Base-by-base conservation (phyloP, 2,888 invertebrate genomes). In the Parapristionchus giblindavisi region DNA sequence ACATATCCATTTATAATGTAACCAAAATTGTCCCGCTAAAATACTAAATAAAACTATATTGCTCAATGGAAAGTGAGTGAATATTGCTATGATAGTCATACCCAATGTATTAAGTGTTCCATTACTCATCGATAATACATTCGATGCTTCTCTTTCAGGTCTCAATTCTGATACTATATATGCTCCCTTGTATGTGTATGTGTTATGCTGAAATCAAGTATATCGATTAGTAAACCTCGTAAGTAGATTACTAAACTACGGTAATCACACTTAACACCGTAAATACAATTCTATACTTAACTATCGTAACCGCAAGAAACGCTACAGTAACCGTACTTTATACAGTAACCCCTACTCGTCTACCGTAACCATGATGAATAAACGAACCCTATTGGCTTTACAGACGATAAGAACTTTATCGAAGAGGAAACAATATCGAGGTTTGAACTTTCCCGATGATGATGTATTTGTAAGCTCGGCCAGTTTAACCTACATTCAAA, bases 321-420 rank as follows among this genome's bases (percentile, higher is more conserved):
- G 65, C 65, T 43, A 52, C n/a, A 51, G 29, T 27, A 17, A 38
- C 27, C 48, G 14, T n/a, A n/a, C n/a, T n/a, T n/a, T n/a, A n/a
- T n/a, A n/a, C n/a, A n/a, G n/a, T n/a, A n/a, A n/a, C n/a, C n/a
- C n/a, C n/a, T n/a, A n/a, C n/a, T n/a, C n/a, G n/a, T n/a, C n/a
- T n/a, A n/a, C n/a, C n/a, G n/a, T n/a, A n/a, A n/a, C n/a, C n/a
- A n/a, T n/a, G n/a, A n/a, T n/a, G n/a, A n/a, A n/a, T 76, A 51
- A 74, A 77, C 75, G 60, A 27, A 80, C 77, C 74, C 82, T 83
- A 58, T 75, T 79, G 21, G 74, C 61, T 75, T 95, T 96, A 90
- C 95, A 95, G 89, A 96, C 92, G 87, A 99, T 92, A 91, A 99
- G 93, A 79, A 96, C 94, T 90, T 95, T 95, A 89, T 99, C 97